Evolutionary conservation across 2,888 invertebrate genomes (phyloP).

Genomic region (Girardia tigrina): DNA sequence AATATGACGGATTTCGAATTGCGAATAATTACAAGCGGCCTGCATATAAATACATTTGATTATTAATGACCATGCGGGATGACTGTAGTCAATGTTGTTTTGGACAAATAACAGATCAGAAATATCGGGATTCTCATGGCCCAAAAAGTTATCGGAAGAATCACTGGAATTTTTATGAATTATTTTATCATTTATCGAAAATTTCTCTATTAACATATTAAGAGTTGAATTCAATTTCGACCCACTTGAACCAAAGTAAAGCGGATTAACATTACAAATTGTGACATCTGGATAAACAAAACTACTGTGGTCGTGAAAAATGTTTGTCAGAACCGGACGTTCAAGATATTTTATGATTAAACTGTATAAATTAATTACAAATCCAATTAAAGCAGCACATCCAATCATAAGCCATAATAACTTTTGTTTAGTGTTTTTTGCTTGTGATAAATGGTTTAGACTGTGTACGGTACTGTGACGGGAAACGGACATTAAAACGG

Average conservation of each 20-base stretch:
- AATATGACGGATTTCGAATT: constrained; percentile 31
- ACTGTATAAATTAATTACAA: constrained; percentile 30
- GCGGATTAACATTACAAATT: constrained; percentile 31
- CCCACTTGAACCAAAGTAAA: constrained; percentile 26
- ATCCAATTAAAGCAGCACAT: constrained; percentile 19
- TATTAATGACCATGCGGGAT: constrained; percentile 31
- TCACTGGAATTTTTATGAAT: not conserved
- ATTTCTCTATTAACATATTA: not conserved
- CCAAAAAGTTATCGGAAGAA: not conserved
- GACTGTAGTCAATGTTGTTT: constrained; percentile 5
- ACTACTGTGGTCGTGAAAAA: constrained; percentile 29
- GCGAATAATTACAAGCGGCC: not conserved
- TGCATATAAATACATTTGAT: constrained; percentile 24
- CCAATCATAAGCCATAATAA: constrained; percentile 33
- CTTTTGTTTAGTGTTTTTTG: constrained; percentile 21
- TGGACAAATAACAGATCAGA: constrained; percentile 2
- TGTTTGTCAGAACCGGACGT: constrained; percentile 29
- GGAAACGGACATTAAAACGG: constrained; percentile 21
- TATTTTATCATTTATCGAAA: not conserved
- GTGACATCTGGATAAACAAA: constrained; percentile 33
- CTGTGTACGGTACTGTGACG: constrained; percentile 30
- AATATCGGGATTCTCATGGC: not conserved
- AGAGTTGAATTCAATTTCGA: not conserved
- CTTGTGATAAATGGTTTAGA: constrained; percentile 33
- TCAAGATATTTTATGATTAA: constrained; percentile 27